Evolutionary conservation across 2,888 invertebrate species (phyloP).

Genomic region (Mimas tiliae): DNA sequence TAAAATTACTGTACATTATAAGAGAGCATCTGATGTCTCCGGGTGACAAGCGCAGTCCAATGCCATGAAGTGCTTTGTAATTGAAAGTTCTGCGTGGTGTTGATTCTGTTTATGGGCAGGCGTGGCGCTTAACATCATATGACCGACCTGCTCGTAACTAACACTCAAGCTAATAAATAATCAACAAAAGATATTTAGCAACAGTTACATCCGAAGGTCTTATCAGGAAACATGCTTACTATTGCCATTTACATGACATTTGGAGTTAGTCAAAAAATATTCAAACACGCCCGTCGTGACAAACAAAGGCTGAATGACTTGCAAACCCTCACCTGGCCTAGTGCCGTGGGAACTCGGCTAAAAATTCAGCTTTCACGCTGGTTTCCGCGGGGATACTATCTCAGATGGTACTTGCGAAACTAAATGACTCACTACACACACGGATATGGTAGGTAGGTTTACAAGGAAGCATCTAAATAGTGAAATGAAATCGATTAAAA

Average conservation of each 20-base stretch:
- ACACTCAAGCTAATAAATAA: no score
- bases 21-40: no score
- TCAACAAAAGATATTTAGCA: background rate
- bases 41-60: no score
- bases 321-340: constrained; percentile 47
- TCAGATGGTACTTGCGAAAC: background rate
- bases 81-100: no score
- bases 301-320: constrained; percentile 35
- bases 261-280: constrained; percentile 11
- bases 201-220: constrained; percentile 7
- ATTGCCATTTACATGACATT: constrained; percentile 23
- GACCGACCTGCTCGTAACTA: no score
- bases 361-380: constrained; percentile 77
- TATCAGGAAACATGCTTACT: constrained; percentile 2
- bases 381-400: constrained; percentile 72
- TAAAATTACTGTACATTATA: no score
- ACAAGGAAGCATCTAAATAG: no score
- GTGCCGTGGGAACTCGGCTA: constrained; percentile 69
- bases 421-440: background rate
- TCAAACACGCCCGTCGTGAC: constrained; percentile 25
- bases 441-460: background rate
- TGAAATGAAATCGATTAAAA: no score
- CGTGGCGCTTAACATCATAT: no score
- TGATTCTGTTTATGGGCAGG: no score
- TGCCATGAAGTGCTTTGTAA: no score